Evolutionary conservation across 1,140 invertebrate genomes (phyloP).

Genomic region (Triops cancriformis): DNA sequence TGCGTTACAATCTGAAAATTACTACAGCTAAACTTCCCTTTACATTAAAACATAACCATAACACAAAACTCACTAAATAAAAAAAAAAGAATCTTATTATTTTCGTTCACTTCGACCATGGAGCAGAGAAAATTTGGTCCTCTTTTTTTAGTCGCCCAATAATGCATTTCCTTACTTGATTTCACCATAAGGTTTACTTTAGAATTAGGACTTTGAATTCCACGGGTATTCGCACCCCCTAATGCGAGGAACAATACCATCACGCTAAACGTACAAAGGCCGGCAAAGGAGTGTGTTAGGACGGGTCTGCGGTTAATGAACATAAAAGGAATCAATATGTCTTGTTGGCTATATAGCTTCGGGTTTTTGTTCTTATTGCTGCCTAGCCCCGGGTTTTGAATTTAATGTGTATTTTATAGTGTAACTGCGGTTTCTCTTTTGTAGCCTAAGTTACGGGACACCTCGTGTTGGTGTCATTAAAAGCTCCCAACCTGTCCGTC

Average conservation of each 20-base stretch:
- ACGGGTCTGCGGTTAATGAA: neutral
- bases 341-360: neutral
- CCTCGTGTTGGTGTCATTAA: neutral
- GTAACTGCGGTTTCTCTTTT: neutral
- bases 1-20: too few relatives aligned
- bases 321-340: neutral
- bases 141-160: too few relatives aligned
- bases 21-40: too few relatives aligned
- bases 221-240: neutral
- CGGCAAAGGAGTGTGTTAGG: neutral
- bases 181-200: neutral
- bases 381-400: neutral
- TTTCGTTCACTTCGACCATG: too few relatives aligned
- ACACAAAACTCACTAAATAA: too few relatives aligned
- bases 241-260: neutral
- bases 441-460: neutral
- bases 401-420: slow-evolving; percentile 11
- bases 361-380: neutral
- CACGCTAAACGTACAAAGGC: neutral
- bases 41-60: too few relatives aligned
- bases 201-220: neutral
- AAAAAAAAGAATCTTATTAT: too few relatives aligned
- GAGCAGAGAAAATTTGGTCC: too few relatives aligned
- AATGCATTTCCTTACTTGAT: too few relatives aligned
- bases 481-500: neutral